Evolutionary conservation across 2,888 invertebrate genomes (phyloP), one percentile per base, ranked within the genome.

Genomic region (Cerastoderma edule): DNA sequence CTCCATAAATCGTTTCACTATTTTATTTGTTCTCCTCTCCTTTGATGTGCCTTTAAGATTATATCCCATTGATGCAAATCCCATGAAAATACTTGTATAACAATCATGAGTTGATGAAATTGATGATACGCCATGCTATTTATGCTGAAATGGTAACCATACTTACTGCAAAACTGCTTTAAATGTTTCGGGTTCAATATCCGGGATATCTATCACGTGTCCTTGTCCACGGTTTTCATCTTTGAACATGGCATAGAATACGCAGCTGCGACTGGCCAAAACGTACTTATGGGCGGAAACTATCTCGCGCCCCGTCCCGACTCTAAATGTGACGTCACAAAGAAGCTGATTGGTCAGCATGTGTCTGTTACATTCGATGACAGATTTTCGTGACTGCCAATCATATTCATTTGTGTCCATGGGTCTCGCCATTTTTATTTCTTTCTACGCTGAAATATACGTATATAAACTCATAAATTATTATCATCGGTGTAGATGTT

Each of bases 201-300:
- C 86, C 0, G 84, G 83, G 13, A 85, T 80, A 4, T 54, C 54
- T n/a, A 85, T 72, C 30, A 75, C 75, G 22, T 71, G 69, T 10
- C 75, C 74, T 10, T 75, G 57, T 16, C 73, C 69, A 27, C 67
- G 74, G 1, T 78, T 80, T 5, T 74, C 68, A 67, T 83, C 82
- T 30, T 56, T 67, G 35, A 86, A 72, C 86, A 86, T 86, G n/a
- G 82, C 83, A 65, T 75, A 78, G 64, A 86, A 86, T 3, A 86
- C 83, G 32, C 79, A 78, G 68, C 86, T 86, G 28, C 86, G 77
- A 67, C 85, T 85, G n/a, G 80, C 78, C 10, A 86, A 68, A 13
- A 85, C 74, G 53, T 83, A 86, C 50, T 80, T 83, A 67, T 86
- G 86, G 0, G 86, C 86, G 24, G 67, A 57, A 22, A 85, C 60